A percentile compares a stretch with the other conserved stretches of the same genome.
Conservation (phyloP, 2,888 invertebrate genomes). For the Drosophila kambysellisi region DNA sequence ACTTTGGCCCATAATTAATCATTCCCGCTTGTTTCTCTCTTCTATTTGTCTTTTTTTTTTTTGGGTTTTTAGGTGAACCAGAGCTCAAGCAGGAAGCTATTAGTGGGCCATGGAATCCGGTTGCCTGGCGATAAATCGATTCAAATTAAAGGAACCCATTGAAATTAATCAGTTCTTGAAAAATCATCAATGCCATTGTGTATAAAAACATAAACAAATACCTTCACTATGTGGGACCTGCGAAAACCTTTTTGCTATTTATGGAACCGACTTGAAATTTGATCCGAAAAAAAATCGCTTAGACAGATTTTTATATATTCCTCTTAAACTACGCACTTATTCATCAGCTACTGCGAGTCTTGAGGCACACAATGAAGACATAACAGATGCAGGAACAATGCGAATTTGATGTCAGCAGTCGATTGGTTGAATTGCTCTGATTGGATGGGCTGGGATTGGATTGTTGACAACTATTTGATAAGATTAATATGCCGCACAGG, state of each 20-base stretch:
- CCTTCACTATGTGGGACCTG: conserved; percentile 3
- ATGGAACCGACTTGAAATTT: neutral
- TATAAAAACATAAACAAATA: neutral
- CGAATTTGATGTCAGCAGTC: conserved; percentile 65
- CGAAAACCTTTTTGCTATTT: neutral
- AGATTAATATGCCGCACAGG: conserved; percentile 75
- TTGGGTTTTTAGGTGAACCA: conserved; percentile 72
- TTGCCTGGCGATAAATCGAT: conserved; percentile 42
- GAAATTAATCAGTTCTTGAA: conserved; percentile 32
- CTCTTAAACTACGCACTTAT: neutral
- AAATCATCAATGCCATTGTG: conserved; percentile 34
- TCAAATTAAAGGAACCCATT: conserved; percentile 27
- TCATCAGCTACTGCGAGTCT: conserved; percentile 13
- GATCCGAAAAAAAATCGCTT: neutral
- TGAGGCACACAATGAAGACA: conserved; percentile 51
- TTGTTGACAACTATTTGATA: conserved; percentile 80
- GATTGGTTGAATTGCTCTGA: conserved; percentile 15
- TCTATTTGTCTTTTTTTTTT: conserved; percentile 14
- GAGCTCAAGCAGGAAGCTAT: conserved; percentile 69
- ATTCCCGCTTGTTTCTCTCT: conserved; percentile 32
- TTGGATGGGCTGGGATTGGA: conserved; percentile 51
- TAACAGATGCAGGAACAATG: conserved; percentile 63
- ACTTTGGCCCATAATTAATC: conserved; percentile 67
- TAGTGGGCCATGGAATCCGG: conserved; percentile 52
- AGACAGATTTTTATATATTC: conserved; percentile 21